Conservation (phyloP, 1,140 invertebrate genomes). For the Anagrus nilaparvatae region DNA sequence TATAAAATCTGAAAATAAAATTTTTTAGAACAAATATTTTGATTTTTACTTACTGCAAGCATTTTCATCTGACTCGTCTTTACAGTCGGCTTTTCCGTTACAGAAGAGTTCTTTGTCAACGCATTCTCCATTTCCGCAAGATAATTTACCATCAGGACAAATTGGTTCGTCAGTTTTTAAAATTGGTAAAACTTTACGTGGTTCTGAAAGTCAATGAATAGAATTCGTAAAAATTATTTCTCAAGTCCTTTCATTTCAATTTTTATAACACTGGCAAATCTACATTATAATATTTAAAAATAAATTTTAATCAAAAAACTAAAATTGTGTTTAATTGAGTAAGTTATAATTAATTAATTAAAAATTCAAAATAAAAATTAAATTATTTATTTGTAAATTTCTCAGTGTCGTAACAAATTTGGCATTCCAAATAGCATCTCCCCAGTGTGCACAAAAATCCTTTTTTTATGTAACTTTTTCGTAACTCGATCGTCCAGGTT, state of each 20-base stretch:
- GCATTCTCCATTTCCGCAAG: constrained; percentile 83
- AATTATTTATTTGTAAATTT: too few species aligned
- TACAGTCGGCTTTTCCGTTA: constrained; percentile 84
- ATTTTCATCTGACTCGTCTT: constrained; percentile 90
- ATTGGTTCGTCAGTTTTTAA: constrained; percentile 85
- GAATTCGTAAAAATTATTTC: constrained; percentile 1
- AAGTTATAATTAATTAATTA: too few species aligned
- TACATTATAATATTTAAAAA: too few species aligned
- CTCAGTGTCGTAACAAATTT: too few species aligned
- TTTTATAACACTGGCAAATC: background rate
- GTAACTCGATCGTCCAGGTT: constrained; percentile 10
- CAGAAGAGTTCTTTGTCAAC: constrained; percentile 86
- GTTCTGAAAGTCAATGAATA: constrained; percentile 52
- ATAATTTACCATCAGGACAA: constrained; percentile 76
- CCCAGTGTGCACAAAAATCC: constrained; percentile 18
- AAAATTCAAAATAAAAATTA: too few species aligned
- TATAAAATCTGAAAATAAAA: constrained; percentile 2
- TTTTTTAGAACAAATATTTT: background rate
- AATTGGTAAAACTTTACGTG: constrained; percentile 75
- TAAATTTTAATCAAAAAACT: too few species aligned
- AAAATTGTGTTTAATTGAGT: too few species aligned
- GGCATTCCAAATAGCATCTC: too few species aligned
- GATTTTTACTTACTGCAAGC: constrained; percentile 72
- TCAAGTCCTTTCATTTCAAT: background rate
- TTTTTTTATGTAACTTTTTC: constrained; percentile 6